phyloP scores from a whole-genome alignment of 1,140 invertebrate species.

The Lucilia sericata region DNA sequence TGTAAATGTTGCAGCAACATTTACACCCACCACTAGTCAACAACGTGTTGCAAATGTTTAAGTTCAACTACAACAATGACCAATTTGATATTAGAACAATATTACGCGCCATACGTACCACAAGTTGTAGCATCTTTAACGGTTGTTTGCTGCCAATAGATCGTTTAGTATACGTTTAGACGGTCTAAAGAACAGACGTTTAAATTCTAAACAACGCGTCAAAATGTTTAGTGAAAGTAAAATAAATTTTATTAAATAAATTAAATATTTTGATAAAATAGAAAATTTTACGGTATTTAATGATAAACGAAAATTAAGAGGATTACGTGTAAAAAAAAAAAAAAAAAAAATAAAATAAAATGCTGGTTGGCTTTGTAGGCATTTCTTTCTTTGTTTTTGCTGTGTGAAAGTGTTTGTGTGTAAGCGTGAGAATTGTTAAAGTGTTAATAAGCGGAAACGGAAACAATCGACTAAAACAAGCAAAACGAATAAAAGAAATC shows the following conservation, averaged over 20 bases:
- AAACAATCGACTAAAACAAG: neutral
- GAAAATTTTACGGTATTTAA: neutral
- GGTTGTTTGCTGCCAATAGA: neutral
- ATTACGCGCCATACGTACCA: constrained; percentile 22
- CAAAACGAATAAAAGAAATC: too few species aligned
- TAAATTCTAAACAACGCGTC: neutral
- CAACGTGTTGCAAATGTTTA: neutral
- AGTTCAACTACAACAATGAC: neutral
- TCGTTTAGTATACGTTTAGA: constrained; percentile 22
- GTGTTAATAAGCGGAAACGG: neutral
- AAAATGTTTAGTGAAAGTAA: neutral
- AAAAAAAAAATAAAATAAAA: too few species aligned
- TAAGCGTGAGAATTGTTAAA: neutral
- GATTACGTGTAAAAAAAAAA: neutral
- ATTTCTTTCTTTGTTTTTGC: too few species aligned
- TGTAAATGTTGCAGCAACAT: constrained; percentile 30
- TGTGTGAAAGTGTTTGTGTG: neutral
- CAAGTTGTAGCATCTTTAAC: constrained; percentile 22
- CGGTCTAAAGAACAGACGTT: neutral
- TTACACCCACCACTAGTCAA: neutral
- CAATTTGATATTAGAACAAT: constrained; percentile 23
- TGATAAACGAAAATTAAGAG: neutral
- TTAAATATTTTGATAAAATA: neutral
- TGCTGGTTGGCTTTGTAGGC: neutral
- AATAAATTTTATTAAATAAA: neutral